phyloP scores from a whole-genome alignment of 2,113 vertebrate species.

The Accipiter cooperii region DNA sequence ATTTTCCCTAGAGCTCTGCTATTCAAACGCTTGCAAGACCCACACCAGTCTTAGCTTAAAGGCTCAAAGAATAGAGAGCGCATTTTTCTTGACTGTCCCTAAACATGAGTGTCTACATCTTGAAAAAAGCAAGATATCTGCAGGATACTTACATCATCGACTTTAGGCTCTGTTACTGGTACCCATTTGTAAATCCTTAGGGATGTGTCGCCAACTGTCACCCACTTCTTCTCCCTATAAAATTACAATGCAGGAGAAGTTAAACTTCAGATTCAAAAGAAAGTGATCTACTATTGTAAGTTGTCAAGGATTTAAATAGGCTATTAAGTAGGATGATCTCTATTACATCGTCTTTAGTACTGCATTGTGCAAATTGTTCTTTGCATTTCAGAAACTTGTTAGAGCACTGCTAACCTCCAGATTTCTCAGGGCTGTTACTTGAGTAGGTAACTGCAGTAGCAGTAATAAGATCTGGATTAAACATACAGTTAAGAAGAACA shows the following conservation, averaged over 20 bases:
- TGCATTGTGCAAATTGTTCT: slow-evolving; percentile 34
- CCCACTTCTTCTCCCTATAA: slow-evolving; percentile 98
- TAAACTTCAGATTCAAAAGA: background rate
- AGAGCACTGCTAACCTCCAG: slow-evolving; percentile 34
- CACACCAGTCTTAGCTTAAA: background rate
- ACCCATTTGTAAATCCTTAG: slow-evolving; percentile 99
- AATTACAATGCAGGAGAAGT: slow-evolving; percentile 48
- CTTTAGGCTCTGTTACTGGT: slow-evolving; percentile 93
- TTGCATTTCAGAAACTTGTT: slow-evolving; percentile 16
- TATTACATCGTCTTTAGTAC: slow-evolving; percentile 20
- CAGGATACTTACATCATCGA: slow-evolving; percentile 88
- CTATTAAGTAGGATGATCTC: slow-evolving; percentile 51
- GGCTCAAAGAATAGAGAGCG: background rate
- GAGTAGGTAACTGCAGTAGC: slow-evolving; percentile 46
- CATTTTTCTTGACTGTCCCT: background rate
- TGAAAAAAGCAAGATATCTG: background rate
- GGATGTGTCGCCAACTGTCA: slow-evolving; percentile 96
- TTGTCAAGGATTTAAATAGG: slow-evolving; percentile 44
- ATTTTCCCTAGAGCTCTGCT: background rate
- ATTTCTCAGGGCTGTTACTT: slow-evolving; percentile 28
- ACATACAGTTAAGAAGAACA: slow-evolving; percentile 16
- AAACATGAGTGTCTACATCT: background rate
- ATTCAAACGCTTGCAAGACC: background rate
- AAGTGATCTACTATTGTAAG: slow-evolving; percentile 22
- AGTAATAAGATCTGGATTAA: slow-evolving; percentile 12